Conservation (phyloP, 2,888 invertebrate species). For the Cryptus armator region DNA sequence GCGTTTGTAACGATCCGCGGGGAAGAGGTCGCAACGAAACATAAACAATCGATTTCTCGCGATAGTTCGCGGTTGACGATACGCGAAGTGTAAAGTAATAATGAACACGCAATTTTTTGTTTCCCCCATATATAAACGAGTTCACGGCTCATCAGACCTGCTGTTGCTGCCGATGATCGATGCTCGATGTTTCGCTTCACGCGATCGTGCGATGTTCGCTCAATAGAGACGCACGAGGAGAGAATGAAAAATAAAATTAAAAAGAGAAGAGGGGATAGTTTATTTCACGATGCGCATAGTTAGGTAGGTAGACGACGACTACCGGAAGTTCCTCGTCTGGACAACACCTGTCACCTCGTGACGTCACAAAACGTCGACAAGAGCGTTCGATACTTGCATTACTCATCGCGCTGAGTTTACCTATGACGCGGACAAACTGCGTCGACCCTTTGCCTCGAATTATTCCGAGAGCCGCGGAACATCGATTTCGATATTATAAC, state of each 20-base stretch:
- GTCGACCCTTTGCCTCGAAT: conserved; percentile 6
- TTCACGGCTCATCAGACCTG: conserved; percentile 30
- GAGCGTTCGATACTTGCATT: conserved; percentile 68
- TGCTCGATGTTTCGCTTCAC: conserved; percentile 14
- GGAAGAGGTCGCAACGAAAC: neutral
- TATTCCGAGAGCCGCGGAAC: neutral
- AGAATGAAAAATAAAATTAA: conserved; percentile 10
- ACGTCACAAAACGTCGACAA: conserved; percentile 74
- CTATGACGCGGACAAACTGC: neutral
- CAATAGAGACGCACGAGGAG: conserved; percentile 27
- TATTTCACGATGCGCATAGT: conserved; percentile 17
- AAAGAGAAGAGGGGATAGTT: neutral
- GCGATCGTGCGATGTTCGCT: conserved; percentile 26
- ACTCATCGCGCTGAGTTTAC: conserved; percentile 57
- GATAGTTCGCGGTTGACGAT: neutral
- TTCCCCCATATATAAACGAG: neutral
- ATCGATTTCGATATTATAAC: neutral
- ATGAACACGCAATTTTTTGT: neutral
- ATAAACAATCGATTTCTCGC: neutral
- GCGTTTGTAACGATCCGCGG: neutral
- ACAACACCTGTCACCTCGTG: conserved; percentile 73
- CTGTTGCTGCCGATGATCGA: neutral
- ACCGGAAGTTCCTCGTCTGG: conserved; percentile 75
- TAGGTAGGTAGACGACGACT: conserved; percentile 4
- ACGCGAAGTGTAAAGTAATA: neutral